These are phyloP conservation scores for Perccottus glenii DNA, from an alignment of 2,113 vertebrate genomes.

Conservation along the genomic window DNA sequence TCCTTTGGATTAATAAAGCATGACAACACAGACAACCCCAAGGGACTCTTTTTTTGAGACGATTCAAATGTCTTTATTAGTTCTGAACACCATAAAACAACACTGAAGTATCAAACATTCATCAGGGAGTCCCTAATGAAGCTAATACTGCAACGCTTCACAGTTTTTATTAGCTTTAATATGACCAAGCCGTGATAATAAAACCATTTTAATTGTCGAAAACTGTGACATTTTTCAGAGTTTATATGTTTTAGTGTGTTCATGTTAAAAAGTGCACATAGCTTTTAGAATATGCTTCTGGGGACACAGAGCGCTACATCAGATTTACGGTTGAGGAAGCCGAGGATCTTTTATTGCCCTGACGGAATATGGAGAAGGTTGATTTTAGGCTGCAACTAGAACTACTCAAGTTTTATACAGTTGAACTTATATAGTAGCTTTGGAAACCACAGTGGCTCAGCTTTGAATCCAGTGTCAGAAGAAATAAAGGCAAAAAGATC, in stretches of 20 bases:
- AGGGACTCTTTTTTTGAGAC: not conserved
- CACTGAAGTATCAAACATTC: not conserved
- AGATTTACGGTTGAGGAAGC: not conserved
- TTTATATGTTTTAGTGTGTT: not conserved
- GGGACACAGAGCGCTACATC: not conserved
- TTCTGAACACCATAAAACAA: not conserved
- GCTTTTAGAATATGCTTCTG: not conserved
- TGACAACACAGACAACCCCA: not conserved
- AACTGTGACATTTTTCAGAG: not conserved
- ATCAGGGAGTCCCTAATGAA: conserved; percentile 3
- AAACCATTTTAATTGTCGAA: not conserved
- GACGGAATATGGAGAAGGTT: not conserved
- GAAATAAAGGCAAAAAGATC: no score
- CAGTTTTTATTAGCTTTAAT: not conserved
- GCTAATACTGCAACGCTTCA: not conserved
- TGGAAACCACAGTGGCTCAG: no score
- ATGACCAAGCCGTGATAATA: not conserved
- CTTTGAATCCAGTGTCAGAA: no score
- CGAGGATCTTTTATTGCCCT: not conserved
- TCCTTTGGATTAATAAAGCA: no score
- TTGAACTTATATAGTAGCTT: no score
- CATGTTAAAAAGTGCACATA: no score
- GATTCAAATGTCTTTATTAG: not conserved
- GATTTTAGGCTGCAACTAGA: not conserved
- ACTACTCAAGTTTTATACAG: no score